Conservation (phyloP, 2,113 vertebrate species). For the Chlorodrepanis virens region DNA sequence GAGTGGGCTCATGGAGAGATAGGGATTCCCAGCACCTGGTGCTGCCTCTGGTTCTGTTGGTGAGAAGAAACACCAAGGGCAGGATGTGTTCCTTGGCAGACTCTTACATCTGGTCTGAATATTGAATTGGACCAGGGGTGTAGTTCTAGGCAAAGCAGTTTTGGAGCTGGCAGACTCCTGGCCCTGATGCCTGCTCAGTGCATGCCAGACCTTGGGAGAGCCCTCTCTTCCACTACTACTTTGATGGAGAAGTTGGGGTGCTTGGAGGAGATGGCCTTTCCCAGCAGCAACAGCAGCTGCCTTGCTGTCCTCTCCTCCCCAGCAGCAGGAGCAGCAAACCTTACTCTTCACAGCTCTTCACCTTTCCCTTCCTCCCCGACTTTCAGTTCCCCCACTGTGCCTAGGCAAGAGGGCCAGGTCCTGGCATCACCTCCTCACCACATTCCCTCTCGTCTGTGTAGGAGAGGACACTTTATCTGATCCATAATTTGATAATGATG, state of each 20-base stretch:
- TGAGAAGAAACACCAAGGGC: neutral
- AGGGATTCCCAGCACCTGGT: neutral
- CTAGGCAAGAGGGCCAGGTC: neutral
- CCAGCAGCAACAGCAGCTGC: neutral
- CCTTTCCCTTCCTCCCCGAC: neutral
- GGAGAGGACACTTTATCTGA: neutral
- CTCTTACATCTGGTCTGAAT: neutral
- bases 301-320: neutral
- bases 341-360: neutral
- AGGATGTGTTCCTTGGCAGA: neutral
- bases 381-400: neutral
- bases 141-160: neutral
- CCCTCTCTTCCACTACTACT: neutral
- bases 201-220: neutral
- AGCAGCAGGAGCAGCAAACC: neutral
- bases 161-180: neutral
- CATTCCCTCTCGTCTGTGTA: neutral
- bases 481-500: neutral
- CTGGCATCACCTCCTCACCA: neutral
- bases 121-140: neutral
- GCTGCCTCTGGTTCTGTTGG: neutral
- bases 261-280: neutral
- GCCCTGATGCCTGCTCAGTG: fast-evolving
- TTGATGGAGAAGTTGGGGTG: neutral
- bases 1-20: neutral